Evolutionary conservation across 2,888 invertebrate species (phyloP).

Genomic region (Spodoptera exigua): DNA sequence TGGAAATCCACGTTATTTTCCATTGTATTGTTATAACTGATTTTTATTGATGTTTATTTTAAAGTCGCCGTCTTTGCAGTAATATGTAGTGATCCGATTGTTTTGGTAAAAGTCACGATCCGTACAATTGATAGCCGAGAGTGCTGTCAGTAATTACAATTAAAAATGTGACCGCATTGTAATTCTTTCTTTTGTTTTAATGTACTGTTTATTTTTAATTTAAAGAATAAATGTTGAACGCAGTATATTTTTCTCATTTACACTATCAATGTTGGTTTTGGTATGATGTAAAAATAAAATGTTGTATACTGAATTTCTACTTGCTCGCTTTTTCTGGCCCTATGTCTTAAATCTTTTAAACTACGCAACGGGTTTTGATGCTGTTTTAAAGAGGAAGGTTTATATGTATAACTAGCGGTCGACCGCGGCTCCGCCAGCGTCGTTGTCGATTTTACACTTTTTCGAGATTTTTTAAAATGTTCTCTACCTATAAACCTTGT

Average conservation of each 20-base stretch:
- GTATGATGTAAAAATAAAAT: not conserved
- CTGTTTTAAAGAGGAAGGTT: too few relatives aligned
- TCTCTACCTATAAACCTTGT: too few relatives aligned
- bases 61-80: constrained; percentile 72
- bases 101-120: constrained; percentile 86
- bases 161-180: constrained; percentile 67
- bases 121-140: constrained; percentile 72
- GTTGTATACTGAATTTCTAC: not conserved
- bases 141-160: constrained; percentile 74
- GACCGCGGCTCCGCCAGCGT: too few relatives aligned
- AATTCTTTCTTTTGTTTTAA: constrained; percentile 56
- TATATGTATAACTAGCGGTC: too few relatives aligned
- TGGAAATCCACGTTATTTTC: constrained; percentile 57
- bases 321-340: too few relatives aligned
- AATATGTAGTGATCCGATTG: constrained; percentile 79
- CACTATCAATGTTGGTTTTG: constrained; percentile 6
- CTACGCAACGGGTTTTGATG: too few relatives aligned
- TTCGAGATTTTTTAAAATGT: too few relatives aligned
- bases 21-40: constrained; percentile 62
- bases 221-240: constrained; percentile 21
- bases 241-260: not conserved
- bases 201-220: constrained; percentile 60
- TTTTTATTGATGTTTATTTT: constrained; percentile 76
- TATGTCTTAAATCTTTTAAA: too few relatives aligned
- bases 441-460: too few relatives aligned